phyloP scores from a whole-genome alignment of 92 coral and sea anemone species.

The Plumapathes pennacea region DNA sequence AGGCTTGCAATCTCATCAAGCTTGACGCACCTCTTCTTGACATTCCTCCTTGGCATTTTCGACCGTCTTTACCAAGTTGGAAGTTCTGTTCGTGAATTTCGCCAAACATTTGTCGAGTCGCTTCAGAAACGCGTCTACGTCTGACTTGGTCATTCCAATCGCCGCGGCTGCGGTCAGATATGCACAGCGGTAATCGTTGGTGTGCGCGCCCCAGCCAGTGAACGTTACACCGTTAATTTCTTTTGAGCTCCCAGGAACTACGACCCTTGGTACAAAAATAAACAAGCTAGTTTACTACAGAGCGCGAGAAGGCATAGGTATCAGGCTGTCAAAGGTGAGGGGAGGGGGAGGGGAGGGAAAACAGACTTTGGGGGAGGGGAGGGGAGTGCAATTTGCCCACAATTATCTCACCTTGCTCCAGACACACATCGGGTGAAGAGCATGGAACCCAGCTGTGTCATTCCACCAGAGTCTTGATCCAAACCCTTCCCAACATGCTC shows the following conservation, averaged over 20 bases:
- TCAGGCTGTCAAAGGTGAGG: not conserved
- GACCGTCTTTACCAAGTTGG: not conserved
- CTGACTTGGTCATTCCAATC: conserved; percentile 89
- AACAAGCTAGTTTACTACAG: no score
- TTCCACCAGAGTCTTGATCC: conserved; percentile 54
- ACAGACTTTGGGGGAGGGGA: no score
- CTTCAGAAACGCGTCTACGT: conserved; percentile 87
- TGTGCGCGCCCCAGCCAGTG: conserved; percentile 96
- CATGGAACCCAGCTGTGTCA: conserved; percentile 96
- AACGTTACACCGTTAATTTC: conserved; percentile 89
- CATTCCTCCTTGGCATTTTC: not conserved
- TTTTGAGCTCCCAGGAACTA: conserved; percentile 76
- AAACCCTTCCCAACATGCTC: conserved; percentile 59
- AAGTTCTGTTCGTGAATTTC: conserved; percentile 33
- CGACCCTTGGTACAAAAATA: conserved; percentile 56
- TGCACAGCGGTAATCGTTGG: conserved; percentile 78
- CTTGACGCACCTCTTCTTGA: not conserved
- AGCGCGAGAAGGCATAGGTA: not conserved
- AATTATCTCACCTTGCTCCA: conserved; percentile 78
- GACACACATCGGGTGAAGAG: conserved; percentile 96
- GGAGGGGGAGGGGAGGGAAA: no score
- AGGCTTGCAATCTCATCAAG: not conserved
- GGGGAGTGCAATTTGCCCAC: no score
- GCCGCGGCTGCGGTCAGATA: conserved; percentile 98
- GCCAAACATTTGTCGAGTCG: conserved; percentile 87